Evolutionary conservation across 2,797 vertebrate species (phyloP), one percentile per base, ranked within the genome.

Genomic region (Rhabdomys pumilio): DNA sequence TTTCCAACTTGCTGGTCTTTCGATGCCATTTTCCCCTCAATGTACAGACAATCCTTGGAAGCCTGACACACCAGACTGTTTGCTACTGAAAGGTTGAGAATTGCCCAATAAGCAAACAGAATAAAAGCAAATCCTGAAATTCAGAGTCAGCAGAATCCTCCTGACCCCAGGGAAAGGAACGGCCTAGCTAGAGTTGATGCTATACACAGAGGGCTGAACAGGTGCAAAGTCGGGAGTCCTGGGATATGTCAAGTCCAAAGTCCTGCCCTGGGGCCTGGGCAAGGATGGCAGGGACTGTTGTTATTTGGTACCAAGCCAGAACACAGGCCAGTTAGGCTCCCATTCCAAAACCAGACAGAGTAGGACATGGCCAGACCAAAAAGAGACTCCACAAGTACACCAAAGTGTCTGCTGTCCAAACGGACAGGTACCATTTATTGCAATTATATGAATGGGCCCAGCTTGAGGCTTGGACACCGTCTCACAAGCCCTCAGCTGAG

Each of bases 351-450:
- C n/a, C 47, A 44, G 0, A 57, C 29, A 44, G 8, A 47, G 10
- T 6, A 75, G 93, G 96, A n/a, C 41, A 17, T 2, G 1, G 0
- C 59, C 57, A 59, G 92, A 73, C 69, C 77, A 67, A 69, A 67
- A 88, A 95, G 93, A 96, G 22, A 97, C 22, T 61, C 75, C 87
- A 89, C 26, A 53, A 47, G 34, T 38, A 92, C 91, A 84, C 26
- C 17, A 65, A 20, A 79, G 75, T 17, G 34, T 80, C 44, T 79
- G 93, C 77, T 83, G 89, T 90, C 97, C 65, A 1, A 76, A 81
- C 86, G 72, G 93, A 90, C 94, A 90, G 77, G 95, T 88, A 94
- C 90, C 41, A 0, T 95, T 97, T 97, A 96, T 97, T 97, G 65
- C 44, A 44, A 59, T 95, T 79, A 96, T 80, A 94, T 0, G 12